Evolutionary conservation across 2,113 vertebrate species (phyloP).

Genomic region (Mustela lutreola): DNA sequence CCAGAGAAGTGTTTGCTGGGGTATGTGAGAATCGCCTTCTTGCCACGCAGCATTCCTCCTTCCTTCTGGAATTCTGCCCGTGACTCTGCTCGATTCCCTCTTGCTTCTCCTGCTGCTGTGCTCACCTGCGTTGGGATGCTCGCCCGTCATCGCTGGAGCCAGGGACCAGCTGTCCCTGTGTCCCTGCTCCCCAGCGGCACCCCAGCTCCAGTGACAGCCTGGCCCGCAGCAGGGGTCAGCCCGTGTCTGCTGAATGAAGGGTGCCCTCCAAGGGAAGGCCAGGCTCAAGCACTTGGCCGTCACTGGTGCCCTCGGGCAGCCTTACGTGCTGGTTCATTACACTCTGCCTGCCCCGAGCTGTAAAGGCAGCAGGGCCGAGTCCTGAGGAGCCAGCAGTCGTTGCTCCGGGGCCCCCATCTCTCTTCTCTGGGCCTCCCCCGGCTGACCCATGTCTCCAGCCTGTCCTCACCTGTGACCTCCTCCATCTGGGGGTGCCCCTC

Average conservation of each 20-base stretch:
- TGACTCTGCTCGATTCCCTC: background rate
- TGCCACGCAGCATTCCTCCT: fast-evolving
- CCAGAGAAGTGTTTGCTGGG: fast-evolving
- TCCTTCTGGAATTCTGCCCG: background rate
- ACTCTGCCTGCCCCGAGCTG: background rate
- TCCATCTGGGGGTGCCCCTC: fast-evolving
- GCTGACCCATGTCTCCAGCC: background rate
- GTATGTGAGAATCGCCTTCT: fast-evolving
- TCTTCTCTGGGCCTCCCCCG: fast-evolving
- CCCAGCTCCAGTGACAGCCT: fast-evolving
- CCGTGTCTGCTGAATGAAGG: background rate
- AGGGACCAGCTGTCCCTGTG: fast-evolving
- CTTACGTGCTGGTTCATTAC: fast-evolving
- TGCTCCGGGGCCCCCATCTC: background rate
- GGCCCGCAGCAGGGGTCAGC: background rate
- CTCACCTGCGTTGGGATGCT: fast-evolving
- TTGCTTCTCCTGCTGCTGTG: fast-evolving
- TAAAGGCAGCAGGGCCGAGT: background rate
- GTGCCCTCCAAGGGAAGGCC: background rate
- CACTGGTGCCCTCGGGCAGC: fast-evolving
- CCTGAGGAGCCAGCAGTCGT: fast-evolving
- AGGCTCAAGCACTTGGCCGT: fast-evolving
- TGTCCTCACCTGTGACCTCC: fast-evolving
- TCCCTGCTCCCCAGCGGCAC: fast-evolving
- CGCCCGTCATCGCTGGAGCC: fast-evolving